Base-by-base conservation (phyloP, 2,888 invertebrate genomes). In the Lasioglossum vierecki region DNA sequence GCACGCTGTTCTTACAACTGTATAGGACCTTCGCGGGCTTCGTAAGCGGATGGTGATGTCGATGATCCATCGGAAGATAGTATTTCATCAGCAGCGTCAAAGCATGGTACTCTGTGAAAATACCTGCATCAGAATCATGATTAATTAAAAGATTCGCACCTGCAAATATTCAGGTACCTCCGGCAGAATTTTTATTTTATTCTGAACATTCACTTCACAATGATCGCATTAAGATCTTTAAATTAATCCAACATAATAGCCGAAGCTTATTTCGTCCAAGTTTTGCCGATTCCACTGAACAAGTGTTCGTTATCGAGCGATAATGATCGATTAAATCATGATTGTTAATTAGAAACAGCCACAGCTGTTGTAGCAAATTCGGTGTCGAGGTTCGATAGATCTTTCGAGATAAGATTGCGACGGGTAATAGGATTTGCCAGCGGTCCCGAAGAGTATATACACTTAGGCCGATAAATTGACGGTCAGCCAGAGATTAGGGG, bases 1-100 rank as follows among this genome's bases (percentile, higher is more conserved):
- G 70, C 35, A 5, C 35, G n/a, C 1, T 71, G 73, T 26, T 79
- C 26, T 66, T 66, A 53, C 41, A 44, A 68, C 35, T 46, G 72
- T 44, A 26, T 26, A 39, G 4, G 71, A 53, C 13, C 49, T 84
- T 86, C 84, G 41, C 18, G 35, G 90, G 89, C 78, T 90, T 90
- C 90, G 35, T 76, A 77, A 82, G 76, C 79, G 73, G 66, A 22
- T 63, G 71, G 11, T 35, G 39, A 75, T 81, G 66, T 11, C 46
- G 39, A 60, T 75, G 46, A 85, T 75, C 70, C 81, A 82, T 9
- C 39, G 18, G 18, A 44, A 74, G 73, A 82, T 70, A 53, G 66
- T 77, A 41, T 83, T 87, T 84, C 76, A 82, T 6, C 30, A 66
- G 49, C 71, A 74, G 66, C 73, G 60, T 22, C 22, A 73, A 30